A percentile compares a stretch with the other conserved stretches of the same genome.
These are phyloP conservation scores for Altica lythri DNA, from an alignment of 2,888 invertebrate genomes.

Conservation along the genomic window DNA sequence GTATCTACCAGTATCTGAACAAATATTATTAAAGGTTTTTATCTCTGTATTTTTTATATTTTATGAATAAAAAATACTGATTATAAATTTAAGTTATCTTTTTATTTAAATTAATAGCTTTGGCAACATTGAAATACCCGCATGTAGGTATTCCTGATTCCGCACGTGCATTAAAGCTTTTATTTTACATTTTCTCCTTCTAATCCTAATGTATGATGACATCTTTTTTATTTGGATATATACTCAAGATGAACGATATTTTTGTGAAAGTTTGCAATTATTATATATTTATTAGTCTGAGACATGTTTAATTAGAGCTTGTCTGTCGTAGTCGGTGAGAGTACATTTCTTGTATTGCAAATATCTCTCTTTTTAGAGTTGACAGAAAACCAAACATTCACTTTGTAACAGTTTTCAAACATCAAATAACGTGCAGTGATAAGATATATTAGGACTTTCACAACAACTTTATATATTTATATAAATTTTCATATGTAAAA, in stretches of 20 bases:
- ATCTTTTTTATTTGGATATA: slow-evolving; percentile 35
- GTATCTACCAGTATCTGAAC: too few species aligned
- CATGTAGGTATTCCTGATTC: slow-evolving; percentile 30
- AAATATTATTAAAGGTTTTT: too few species aligned
- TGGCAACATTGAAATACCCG: background rate
- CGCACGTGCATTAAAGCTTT: slow-evolving; percentile 38
- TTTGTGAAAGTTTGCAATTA: slow-evolving; percentile 42
- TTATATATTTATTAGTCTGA: slow-evolving; percentile 38
- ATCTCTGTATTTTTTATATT: too few species aligned
- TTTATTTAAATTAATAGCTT: too few species aligned
- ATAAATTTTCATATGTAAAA: too few species aligned
- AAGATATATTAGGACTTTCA: too few species aligned
- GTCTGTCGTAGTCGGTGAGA: slow-evolving; percentile 23
- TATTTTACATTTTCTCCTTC: slow-evolving; percentile 36
- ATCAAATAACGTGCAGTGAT: too few species aligned
- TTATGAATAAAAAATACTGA: too few species aligned
- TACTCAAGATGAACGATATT: slow-evolving; percentile 33
- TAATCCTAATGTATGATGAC: slow-evolving; percentile 39
- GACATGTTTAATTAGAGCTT: slow-evolving; percentile 40
- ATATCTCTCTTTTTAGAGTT: slow-evolving; percentile 8
- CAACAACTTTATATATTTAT: too few species aligned
- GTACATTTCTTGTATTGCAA: slow-evolving; percentile 10
- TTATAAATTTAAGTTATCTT: too few species aligned
- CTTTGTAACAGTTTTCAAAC: background rate
- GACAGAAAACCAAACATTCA: background rate